Evolutionary conservation across 2,888 invertebrate species (phyloP), one percentile per base, ranked within the genome.

Genomic region (Stomorhina lunata): DNA sequence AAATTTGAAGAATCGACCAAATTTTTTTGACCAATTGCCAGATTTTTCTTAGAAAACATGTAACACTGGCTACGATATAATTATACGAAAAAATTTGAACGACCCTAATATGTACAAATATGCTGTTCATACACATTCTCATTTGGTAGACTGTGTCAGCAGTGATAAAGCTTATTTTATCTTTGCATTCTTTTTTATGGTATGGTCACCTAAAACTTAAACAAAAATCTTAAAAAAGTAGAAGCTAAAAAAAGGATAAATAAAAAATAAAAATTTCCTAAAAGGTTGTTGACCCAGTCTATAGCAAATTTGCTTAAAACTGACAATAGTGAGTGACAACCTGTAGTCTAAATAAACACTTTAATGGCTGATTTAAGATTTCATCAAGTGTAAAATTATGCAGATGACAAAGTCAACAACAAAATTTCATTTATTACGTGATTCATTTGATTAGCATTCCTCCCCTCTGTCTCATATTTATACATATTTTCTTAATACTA

Each of bases 361-460:
- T 78, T 65, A 63, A 78, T 71, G 78, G 55, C 57, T 78, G 71
- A 78, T 78, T 78, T 71, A 78, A 71, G 69, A 63, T 71, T 53
- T 27, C 71, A 57, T 78, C 71, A 78, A 63, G 71, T 53, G 66
- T 53, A 78, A 78, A 78, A 78, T 78, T 45, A 65, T 78, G 45
- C 34, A 65, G 63, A 55, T 55, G 55, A 65, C 32, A 65, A 57
- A 15, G 61, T 61, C 61, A 48, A 27, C 61, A 53, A 25, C 12
- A 57, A 57, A 48, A 22, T 73, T 75, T 65, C 32, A 66, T 75
- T 75, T 75, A 45, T 65, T 75, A 75, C 57, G 65, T 75, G 75
- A 57, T 75, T 50, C 43, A 55, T 69, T 69, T 72, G 43, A 57
- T 45, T 71, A 15, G 29, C 12, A n/a, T 27, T 25, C 27, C 27